Percentiles rank a stretch among this genome's conserved stretches.
Evolutionary conservation across 1,140 invertebrate species (phyloP).

Genomic region (Solen grandis): DNA sequence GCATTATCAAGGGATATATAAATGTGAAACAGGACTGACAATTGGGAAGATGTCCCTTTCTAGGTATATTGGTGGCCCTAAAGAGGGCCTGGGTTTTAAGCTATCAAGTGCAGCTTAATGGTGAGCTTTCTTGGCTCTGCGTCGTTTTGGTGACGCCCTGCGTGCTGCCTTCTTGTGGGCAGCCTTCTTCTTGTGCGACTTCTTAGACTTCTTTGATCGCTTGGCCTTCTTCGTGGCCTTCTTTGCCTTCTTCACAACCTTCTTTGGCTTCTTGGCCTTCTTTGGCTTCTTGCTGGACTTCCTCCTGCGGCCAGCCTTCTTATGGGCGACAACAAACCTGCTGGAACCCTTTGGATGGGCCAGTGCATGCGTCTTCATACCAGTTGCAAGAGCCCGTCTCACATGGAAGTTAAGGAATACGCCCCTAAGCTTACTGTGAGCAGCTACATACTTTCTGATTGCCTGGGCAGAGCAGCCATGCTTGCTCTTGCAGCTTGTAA

Average conservation of each 20-base stretch:
- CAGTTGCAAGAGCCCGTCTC: slow-evolving; percentile 9
- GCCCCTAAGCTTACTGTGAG: slow-evolving; percentile 18
- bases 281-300: too few species aligned
- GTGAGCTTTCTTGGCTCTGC: slow-evolving; percentile 23
- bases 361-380: background rate
- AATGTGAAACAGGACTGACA: too few species aligned
- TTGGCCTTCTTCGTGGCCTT: slow-evolving; percentile 20
- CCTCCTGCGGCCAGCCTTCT: background rate
- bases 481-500: slow-evolving; percentile 14
- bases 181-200: slow-evolving; percentile 12
- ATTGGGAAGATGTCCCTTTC: background rate
- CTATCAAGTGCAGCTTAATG: slow-evolving; percentile 47
- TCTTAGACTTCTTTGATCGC: slow-evolving; percentile 10
- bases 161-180: slow-evolving; percentile 3
- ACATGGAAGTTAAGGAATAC: slow-evolving; percentile 30
- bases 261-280: background rate
- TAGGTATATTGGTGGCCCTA: slow-evolving; percentile 24
- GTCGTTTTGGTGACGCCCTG: background rate
- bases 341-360: slow-evolving; percentile 23
- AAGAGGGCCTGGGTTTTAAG: slow-evolving; percentile 48
- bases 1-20: too few species aligned
- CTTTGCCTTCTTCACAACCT: slow-evolving; percentile 9
- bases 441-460: slow-evolving; percentile 41
- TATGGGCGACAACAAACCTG: background rate
- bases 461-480: slow-evolving; percentile 23